These are phyloP conservation scores for Hippocampus barbouri DNA, from an alignment of 2,113 vertebrate genomes.

Conservation along the genomic window DNA sequence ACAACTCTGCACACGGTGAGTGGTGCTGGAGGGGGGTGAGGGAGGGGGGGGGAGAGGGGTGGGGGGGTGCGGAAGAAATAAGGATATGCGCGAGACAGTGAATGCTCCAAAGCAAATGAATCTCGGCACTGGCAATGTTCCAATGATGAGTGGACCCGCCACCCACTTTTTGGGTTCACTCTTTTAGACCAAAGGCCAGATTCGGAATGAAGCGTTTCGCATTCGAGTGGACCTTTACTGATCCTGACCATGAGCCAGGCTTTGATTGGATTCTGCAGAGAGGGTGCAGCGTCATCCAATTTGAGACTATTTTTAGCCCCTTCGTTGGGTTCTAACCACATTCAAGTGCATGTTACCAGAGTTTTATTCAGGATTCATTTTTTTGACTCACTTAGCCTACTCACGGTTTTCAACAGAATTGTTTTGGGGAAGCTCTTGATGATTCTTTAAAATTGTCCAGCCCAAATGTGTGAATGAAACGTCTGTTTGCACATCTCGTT, in stretches of 20 bases:
- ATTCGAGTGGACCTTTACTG: not conserved
- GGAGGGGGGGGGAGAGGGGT: not conserved
- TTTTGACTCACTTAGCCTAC: not conserved
- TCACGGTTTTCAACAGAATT: not conserved
- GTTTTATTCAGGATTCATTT: not conserved
- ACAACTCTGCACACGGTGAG: slow-evolving; percentile 44
- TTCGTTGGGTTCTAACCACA: not conserved
- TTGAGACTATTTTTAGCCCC: not conserved
- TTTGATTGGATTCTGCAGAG: not conserved
- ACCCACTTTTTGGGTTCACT: not conserved
- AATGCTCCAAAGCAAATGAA: slow-evolving; percentile 25
- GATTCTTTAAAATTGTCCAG: not conserved
- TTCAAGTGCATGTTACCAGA: not conserved
- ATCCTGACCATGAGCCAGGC: not conserved
- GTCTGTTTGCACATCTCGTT: not conserved
- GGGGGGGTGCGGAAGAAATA: not conserved
- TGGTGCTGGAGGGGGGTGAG: not conserved
- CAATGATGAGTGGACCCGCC: not conserved
- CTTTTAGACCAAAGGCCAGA: not conserved
- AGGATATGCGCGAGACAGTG: slow-evolving; percentile 5
- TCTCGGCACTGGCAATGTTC: not conserved
- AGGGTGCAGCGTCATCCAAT: not conserved
- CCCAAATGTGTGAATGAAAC: not conserved
- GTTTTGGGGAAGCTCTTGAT: not conserved
- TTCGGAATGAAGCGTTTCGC: not conserved